A percentile compares a stretch with the other conserved stretches of the same genome.
These are phyloP conservation scores for Drosophila merina DNA, from an alignment of 2,888 invertebrate genomes.

Conservation along the genomic window DNA sequence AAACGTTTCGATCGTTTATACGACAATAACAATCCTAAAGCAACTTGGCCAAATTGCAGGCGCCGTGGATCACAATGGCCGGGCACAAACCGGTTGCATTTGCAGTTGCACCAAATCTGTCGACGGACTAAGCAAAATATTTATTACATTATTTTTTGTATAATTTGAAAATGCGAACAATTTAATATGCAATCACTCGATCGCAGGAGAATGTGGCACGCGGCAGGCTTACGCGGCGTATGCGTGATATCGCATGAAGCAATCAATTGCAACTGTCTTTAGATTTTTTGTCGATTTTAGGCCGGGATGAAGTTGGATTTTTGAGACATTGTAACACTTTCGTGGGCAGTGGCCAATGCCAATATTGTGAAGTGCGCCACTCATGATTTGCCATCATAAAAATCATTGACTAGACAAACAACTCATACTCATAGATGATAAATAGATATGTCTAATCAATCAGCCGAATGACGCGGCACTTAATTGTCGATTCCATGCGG, in stretches of 20 bases:
- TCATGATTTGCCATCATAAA: constrained; percentile 43
- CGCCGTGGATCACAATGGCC: constrained; percentile 44
- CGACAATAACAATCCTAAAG: constrained; percentile 68
- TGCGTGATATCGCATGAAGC: constrained; percentile 53
- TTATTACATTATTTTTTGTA: constrained; percentile 63
- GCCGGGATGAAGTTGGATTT: constrained; percentile 17
- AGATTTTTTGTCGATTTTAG: constrained; percentile 6
- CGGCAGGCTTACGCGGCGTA: constrained; percentile 53
- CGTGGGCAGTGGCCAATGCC: constrained; percentile 56
- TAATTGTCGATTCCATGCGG: constrained; percentile 33
- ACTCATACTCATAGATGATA: constrained; percentile 15
- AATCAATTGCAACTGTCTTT: constrained; percentile 56
- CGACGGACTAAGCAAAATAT: constrained; percentile 62
- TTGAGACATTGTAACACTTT: constrained; percentile 67
- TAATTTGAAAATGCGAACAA: constrained; percentile 47
- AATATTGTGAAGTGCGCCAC: constrained; percentile 36
- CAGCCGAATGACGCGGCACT: constrained; percentile 59
- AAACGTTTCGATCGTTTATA: constrained; percentile 62
- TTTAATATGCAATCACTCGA: constrained; percentile 64
- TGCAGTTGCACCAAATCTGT: constrained; percentile 69
- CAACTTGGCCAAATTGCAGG: constrained; percentile 70
- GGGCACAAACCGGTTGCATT: constrained; percentile 60
- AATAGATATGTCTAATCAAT: constrained; percentile 65
- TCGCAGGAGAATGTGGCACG: constrained; percentile 21
- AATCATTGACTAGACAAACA: constrained; percentile 54